A percentile compares a stretch with the other conserved stretches of the same genome.
phyloP scores from a whole-genome alignment of 2,797 vertebrate genomes.

The Odontamblyopus lacepedii region DNA sequence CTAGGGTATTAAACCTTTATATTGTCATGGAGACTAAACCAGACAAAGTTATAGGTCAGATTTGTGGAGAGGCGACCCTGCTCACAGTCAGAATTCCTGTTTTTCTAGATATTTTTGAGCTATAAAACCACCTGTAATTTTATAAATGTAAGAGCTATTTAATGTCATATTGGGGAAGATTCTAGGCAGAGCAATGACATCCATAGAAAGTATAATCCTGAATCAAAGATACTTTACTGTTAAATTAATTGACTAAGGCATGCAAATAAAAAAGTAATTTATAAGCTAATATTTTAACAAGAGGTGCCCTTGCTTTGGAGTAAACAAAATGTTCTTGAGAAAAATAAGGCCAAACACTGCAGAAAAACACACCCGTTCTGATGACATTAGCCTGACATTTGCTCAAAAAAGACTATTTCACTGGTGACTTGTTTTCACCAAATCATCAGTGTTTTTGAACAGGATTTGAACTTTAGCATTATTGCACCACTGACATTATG shows the following conservation, averaged over 20 bases:
- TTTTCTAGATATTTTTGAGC: too few relatives aligned
- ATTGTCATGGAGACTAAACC: too few relatives aligned
- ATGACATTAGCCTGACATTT: background rate
- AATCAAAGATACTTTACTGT: background rate
- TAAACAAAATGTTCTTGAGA: constrained; percentile 7
- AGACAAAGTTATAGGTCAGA: too few relatives aligned
- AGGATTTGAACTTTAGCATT: background rate
- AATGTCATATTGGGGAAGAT: too few relatives aligned
- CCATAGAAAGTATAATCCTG: too few relatives aligned
- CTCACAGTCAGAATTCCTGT: too few relatives aligned
- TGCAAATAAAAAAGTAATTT: background rate
- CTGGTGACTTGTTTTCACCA: background rate
- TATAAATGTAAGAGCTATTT: too few relatives aligned
- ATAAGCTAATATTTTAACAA: constrained; percentile 1
- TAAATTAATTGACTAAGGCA: background rate
- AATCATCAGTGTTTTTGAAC: background rate
- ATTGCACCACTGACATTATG: background rate
- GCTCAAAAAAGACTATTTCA: background rate
- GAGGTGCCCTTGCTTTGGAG: background rate
- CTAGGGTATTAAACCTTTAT: too few relatives aligned
- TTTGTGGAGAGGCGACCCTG: too few relatives aligned
- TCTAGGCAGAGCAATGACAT: too few relatives aligned
- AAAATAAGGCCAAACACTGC: background rate
- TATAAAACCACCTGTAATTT: too few relatives aligned
- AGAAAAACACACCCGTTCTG: background rate